A percentile compares a stretch with the other conserved stretches of the same genome.
Conservation (phyloP, 2,113 vertebrate genomes). For the Antigone vipio region DNA sequence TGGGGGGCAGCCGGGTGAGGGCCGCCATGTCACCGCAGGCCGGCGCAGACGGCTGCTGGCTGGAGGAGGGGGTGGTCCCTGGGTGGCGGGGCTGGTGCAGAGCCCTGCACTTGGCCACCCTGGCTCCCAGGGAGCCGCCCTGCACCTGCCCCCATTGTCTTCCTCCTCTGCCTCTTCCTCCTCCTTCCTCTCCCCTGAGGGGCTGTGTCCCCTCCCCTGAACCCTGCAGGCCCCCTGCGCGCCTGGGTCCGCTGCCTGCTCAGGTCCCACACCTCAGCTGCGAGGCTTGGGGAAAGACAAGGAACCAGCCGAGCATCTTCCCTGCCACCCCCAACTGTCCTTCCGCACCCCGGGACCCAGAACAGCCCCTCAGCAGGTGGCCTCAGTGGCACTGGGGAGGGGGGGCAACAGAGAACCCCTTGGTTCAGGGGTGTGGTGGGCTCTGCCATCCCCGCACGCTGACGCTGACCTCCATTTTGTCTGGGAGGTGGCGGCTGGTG, state of each 20-base stretch:
- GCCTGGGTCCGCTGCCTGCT: neutral
- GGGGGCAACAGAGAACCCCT: neutral
- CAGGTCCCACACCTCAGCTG: neutral
- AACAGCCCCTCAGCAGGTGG: neutral
- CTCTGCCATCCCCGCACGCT: neutral
- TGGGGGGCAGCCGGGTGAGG: neutral
- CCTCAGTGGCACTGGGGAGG: neutral
- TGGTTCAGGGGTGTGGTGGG: neutral
- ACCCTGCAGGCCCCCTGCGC: neutral
- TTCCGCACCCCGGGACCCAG: rapidly evolving
- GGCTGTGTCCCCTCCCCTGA: neutral
- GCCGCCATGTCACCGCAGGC: neutral
- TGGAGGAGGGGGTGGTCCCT: neutral
- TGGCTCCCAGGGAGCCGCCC: neutral
- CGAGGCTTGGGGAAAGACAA: rapidly evolving
- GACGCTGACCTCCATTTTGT: constrained; percentile 38
- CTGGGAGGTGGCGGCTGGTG: neutral
- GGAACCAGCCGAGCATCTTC: neutral
- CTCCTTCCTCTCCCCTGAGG: neutral
- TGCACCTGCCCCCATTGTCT: constrained; percentile 1
- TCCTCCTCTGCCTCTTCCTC: neutral
- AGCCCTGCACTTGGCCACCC: neutral
- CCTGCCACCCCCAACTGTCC: rapidly evolving
- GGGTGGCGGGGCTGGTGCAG: neutral
- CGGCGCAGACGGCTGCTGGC: neutral